Base-by-base conservation (phyloP, 2,797 vertebrate genomes). In the Crocodylus rhombifer region DNA sequence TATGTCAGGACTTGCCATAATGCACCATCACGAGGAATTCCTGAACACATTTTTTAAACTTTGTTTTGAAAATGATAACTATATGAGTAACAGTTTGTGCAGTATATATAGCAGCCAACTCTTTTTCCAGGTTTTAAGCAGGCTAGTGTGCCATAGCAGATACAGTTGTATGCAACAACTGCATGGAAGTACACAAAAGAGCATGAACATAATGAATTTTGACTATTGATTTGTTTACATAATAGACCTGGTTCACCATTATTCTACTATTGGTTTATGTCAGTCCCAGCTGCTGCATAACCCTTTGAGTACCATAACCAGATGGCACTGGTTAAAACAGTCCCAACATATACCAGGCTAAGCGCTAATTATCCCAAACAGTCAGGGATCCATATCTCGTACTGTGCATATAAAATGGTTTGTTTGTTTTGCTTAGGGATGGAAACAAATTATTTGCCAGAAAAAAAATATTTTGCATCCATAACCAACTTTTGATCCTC, bases 241-340 rank as follows among this genome's bases (percentile, higher is more conserved):
- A 36, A 13, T 14, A 58, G 56, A 10, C 30, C 82, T 89, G 42
- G 94, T 77, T 81, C 89, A 63, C 21, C 82, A 71, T 65, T 90
- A 17, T 78, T 94, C 11, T 6, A 76, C 5, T 30, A 16, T 65
- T n/a, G 64, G 26, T 30, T 28, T n/a, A 65, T 65, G 82, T 82
- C 90, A 84, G 73, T 60, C 74, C 82, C 16, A 62, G 36, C 10
- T 79, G 71, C 55, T 21, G 2, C 26, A 42, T 42, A 4, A 26
- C 51, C 56, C 67, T 3, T 87, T 62, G 55, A 91, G 30, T 8
- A 57, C 71, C 14, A 2, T 60, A 9, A 81, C 51, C 36, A 14
- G 60, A 56, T 90, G 6, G 1, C 0, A 0, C 4, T 58, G 14
- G 62, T 76, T 81, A 80, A n/a, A 65, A 11, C 73, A 28, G 2